These are phyloP conservation scores for Macropodus opercularis DNA, from an alignment of 2,797 vertebrate genomes.

Conservation along the genomic window DNA sequence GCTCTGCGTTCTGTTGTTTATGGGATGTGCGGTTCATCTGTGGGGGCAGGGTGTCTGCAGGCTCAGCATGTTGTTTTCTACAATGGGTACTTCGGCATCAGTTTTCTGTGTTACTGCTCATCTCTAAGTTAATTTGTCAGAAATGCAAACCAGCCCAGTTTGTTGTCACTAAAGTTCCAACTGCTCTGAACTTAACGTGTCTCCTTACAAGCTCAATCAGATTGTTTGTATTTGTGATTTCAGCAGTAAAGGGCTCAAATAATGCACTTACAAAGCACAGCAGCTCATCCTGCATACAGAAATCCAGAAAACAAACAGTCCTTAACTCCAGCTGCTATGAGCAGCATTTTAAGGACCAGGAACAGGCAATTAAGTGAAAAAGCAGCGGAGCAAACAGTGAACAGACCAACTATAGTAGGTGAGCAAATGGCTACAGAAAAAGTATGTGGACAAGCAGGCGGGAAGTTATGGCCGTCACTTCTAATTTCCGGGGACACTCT, in stretches of 20 bases:
- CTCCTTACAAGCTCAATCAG: too few relatives aligned
- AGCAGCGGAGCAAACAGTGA: neutral
- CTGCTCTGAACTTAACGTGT: too few relatives aligned
- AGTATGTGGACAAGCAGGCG: constrained; percentile 47
- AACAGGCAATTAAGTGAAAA: neutral
- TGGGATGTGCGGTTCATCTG: constrained; percentile 33
- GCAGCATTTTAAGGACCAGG: too few relatives aligned
- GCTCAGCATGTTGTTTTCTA: constrained; percentile 11
- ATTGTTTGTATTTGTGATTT: too few relatives aligned
- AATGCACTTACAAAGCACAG: too few relatives aligned
- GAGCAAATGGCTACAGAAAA: constrained; percentile 18
- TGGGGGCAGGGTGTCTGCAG: constrained; percentile 27
- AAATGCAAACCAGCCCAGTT: neutral
- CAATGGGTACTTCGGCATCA: neutral
- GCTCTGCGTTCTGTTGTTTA: constrained; percentile 52
- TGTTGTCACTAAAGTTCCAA: too few relatives aligned
- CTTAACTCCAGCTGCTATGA: neutral
- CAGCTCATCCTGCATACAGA: too few relatives aligned
- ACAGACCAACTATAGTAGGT: constrained; percentile 15
- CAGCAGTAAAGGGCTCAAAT: too few relatives aligned
- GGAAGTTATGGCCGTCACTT: constrained; percentile 69
- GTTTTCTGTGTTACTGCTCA: too few relatives aligned
- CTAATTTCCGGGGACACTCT: constrained; percentile 70
- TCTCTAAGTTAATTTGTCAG: too few relatives aligned
- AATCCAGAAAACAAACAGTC: neutral